Evolutionary conservation across 2,888 invertebrate genomes (phyloP), one percentile per base, ranked within the genome.

Genomic region (Sycophila texana): DNA sequence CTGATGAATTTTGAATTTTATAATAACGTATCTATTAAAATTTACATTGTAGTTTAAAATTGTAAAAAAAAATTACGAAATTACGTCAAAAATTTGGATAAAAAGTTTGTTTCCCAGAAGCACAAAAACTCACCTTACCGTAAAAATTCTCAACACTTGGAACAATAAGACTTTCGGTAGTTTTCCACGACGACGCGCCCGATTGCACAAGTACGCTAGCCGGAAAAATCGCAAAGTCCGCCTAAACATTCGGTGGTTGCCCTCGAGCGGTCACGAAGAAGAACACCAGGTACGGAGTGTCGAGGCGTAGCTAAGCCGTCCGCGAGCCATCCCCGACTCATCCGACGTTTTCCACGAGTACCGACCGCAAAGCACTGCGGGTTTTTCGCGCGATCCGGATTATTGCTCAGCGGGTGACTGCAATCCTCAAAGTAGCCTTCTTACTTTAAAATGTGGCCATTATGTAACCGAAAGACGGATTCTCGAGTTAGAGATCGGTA

Each of bases 271-370:
- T 51, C 61, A 63, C 74, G 81, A 82, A 75, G 63, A 71, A 60
- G 22, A 75, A 75, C 63, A 13, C 2, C 22, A 12, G 49, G 20
- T 39, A 71, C 57, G 83, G 83, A 87, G 86, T 85, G 86, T 86
- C 82, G 84, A 83, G 80, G 86, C 86, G 83, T 85, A 83, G 83
- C 80, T 83, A 86, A 87, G 83, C 77, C 39, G 39, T 4, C 63
- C 47, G 18, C 68, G 39, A 51, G 39, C 39, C 39, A 39, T 39
- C 39, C 39, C 10, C 71, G 81, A 85, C 80, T 87, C 81, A 86
- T 86, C 85, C 84, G 83, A 86, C 86, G 84, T 86, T 86, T 87
- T 85, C 39, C 82, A 78, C 71, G 77, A 80, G 82, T 85, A 83
- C 26, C 83, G n/a, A 78, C 79, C 74, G 79, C 39, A 74, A 73